Evolutionary conservation across 2,113 vertebrate species (phyloP).

Genomic region (Catharus fuscescens): DNA sequence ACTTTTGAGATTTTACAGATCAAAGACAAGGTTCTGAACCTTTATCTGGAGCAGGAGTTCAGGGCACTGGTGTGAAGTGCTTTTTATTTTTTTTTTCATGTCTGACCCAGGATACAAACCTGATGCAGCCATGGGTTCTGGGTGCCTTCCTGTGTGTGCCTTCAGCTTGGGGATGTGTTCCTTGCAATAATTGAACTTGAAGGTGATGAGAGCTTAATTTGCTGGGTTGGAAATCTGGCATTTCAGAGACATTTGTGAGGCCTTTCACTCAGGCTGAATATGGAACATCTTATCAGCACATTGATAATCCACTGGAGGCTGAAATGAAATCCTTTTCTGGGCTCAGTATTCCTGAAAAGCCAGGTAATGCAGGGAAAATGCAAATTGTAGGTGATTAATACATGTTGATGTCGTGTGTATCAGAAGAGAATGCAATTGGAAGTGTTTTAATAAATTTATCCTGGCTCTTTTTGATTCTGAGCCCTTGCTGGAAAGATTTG

Average conservation of each 20-base stretch:
- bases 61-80: background rate
- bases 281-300: background rate
- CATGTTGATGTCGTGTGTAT: accelerated
- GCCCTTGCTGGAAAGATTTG: background rate
- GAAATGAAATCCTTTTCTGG: background rate
- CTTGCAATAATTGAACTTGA: background rate
- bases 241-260: background rate
- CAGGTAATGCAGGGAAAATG: background rate
- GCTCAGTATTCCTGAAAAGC: background rate
- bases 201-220: conserved; percentile 31
- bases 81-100: conserved; percentile 8
- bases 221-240: background rate
- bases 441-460: background rate
- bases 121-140: background rate
- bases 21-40: background rate
- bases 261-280: background rate
- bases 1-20: background rate
- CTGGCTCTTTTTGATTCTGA: background rate
- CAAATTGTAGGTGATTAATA: background rate
- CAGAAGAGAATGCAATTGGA: background rate
- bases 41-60: background rate
- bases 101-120: background rate
- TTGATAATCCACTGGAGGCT: background rate
- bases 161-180: background rate
- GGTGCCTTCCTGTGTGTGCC: conserved; percentile 30